phyloP scores from a whole-genome alignment of 2,888 invertebrate species.

The Baccha elongata region DNA sequence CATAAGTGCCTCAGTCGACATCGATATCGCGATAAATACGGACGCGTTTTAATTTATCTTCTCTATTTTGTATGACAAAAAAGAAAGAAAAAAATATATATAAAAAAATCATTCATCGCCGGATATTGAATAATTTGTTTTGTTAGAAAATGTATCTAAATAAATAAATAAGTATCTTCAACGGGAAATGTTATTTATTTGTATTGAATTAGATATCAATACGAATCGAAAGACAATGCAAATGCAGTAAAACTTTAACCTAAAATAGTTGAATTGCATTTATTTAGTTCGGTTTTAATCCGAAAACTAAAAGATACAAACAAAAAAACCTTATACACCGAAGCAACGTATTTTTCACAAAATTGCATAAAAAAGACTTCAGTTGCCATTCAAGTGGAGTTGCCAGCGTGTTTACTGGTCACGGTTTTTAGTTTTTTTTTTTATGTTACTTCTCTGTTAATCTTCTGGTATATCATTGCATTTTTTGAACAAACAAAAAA shows the following conservation, averaged over 20 bases:
- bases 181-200: conserved; percentile 33
- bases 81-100: conserved; percentile 3
- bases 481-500: neutral
- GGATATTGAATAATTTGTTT: conserved; percentile 60
- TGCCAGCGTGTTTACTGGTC: conserved; percentile 17
- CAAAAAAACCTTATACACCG: conserved; percentile 32
- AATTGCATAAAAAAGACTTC: conserved; percentile 12
- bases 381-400: conserved; percentile 4
- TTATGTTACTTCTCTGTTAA: too few relatives aligned
- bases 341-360: conserved; percentile 15
- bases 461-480: neutral
- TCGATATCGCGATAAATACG: conserved; percentile 69
- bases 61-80: conserved; percentile 18
- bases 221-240: conserved; percentile 9
- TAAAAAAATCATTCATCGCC: conserved; percentile 55
- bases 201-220: conserved; percentile 7
- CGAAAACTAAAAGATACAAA: conserved; percentile 13
- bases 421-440: conserved; percentile 12
- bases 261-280: conserved; percentile 32
- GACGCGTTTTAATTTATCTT: conserved; percentile 61
- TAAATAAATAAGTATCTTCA: conserved; percentile 22
- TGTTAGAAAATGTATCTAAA: conserved; percentile 59
- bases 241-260: neutral
- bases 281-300: conserved; percentile 35
- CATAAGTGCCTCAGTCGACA: conserved; percentile 73